Evolutionary conservation across 2,888 invertebrate species (phyloP), one percentile per base, ranked within the genome.

Genomic region (Lepeophtheirus nordmannii): DNA sequence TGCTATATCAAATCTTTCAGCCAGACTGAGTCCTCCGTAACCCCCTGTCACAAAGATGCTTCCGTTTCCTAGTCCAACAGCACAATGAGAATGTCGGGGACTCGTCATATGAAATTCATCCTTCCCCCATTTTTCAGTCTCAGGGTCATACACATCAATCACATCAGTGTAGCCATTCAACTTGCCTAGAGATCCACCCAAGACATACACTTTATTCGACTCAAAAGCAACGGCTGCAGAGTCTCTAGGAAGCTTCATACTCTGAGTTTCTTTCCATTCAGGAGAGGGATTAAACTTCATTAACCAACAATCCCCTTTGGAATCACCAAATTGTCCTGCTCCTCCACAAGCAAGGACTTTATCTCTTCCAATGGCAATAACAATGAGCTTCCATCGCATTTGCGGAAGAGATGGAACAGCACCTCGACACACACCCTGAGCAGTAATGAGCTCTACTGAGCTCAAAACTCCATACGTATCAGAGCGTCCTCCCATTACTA

Each of bases 391-490:
- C 65, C 65, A 65, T 30, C 65, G 57, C 65, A 65, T 65, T 10
- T 30, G 58, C 1, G 65, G 65, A n/a, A 65, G 58, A 17, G 37
- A 10, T 10, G 65, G 65, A 30, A 65, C 65, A 17, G 65, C 65
- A 38, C 57, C 57, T 38, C 65, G 7, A 17, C 65, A 65, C 1
- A 58, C 39, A 22, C 65, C 65, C 12, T 39, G 12, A 11, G 22
- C 20, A 23, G 65, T 65, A 11, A 65, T 53, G 14, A 65, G 58
- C 58, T 65, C 65, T 8, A 65, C 65, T 8, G 58, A 53, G 10
- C 40, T 65, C n/a, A 65, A 58, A 23, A 65, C 65, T 14, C 65
- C 65, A 56, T 65, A 40, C 1, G 58, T 65, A 39, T 58, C 65
- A 57, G 53, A 53, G n/a, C 58, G 23, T n/a, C 65, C 65, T 38